Base-by-base conservation (phyloP, 2,888 invertebrate genomes). In the Gnatocerus cornutus region DNA sequence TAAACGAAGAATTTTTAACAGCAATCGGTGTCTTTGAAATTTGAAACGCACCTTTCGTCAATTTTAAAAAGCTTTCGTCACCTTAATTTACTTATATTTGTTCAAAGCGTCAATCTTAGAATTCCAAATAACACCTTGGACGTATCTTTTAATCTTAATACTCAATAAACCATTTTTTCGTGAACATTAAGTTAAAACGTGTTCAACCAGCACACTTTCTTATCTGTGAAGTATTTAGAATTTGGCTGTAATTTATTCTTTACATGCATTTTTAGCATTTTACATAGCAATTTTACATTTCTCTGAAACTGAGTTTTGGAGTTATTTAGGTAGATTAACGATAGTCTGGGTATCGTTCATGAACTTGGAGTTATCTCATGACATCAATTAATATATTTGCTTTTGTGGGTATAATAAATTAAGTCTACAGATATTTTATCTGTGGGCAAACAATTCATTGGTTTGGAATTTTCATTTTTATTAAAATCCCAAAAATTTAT, bases 81-180 rank as follows among this genome's bases (percentile, higher is more conserved):
- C 1, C 7, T 50, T n/a, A 27, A 29, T 50, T 29, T n/a, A n/a
- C 12, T 10, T 8, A 21, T 7, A 16, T 21, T 21, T 46, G 14
- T 45, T 48, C 9, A 27, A 50, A 29, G 9, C 7, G n/a, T 50
- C 21, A 50, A 50, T 50, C 27, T 27, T 27, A 4, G 27, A 50
- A 50, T 50, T 50, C 50, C 50, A 29, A 16, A 29, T 50, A 13
- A 50, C 50, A 50, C 50, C 29, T 29, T 50, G 27, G 10, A 16
- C 27, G 29, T 50, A 50, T 50, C 50, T 9, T 10, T 3, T 1
- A 10, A 50, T 50, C 50, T 50, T 50, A 14, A 21, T 50, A 10
- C 10, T 6, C 21, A 50, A 21, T 46, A 46, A 46, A 46, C 46
- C 14, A 43, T 43, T 43, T 46, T 21, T 46, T 16, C 8, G 4